phyloP scores from a whole-genome alignment of 1,140 invertebrate species.

The Pseudachorutes palmiensis region DNA sequence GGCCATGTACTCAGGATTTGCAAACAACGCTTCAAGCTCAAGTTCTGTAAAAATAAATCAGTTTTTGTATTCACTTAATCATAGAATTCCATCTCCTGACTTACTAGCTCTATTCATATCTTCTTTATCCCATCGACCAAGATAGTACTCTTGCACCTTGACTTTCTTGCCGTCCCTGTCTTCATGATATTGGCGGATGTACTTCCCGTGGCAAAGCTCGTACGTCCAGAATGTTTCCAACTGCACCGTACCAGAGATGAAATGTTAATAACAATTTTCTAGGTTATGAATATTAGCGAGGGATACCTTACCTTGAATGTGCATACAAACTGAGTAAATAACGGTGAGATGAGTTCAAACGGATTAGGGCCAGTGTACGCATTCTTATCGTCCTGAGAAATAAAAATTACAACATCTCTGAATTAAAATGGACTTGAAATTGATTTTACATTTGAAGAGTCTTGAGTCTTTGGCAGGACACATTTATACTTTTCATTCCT shows the following conservation, averaged over 20 bases:
- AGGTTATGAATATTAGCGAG: constrained; percentile 1
- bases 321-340: constrained; percentile 65
- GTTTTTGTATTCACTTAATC: background rate
- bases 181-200: constrained; percentile 89
- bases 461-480: constrained; percentile 49
- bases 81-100: too few relatives aligned
- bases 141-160: constrained; percentile 69
- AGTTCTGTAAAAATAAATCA: constrained; percentile 17
- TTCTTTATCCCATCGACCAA: constrained; percentile 62
- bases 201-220: constrained; percentile 85
- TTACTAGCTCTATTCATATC: constrained; percentile 47
- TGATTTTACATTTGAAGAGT: constrained; percentile 19
- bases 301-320: constrained; percentile 59
- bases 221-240: constrained; percentile 96
- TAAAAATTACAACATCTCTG: constrained; percentile 5
- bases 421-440: constrained; percentile 17
- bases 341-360: constrained; percentile 61
- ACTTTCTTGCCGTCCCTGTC: constrained; percentile 77
- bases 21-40: constrained; percentile 30
- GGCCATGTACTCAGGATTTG: constrained; percentile 26
- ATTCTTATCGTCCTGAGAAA: constrained; percentile 41
- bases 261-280: constrained; percentile 15
- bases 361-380: constrained; percentile 57
- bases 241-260: constrained; percentile 44
- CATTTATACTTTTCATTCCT: constrained; percentile 55